Percentiles rank a stretch among this genome's conserved stretches.
Conservation (phyloP, 2,113 vertebrate genomes). For the Erythrocebus patas region DNA sequence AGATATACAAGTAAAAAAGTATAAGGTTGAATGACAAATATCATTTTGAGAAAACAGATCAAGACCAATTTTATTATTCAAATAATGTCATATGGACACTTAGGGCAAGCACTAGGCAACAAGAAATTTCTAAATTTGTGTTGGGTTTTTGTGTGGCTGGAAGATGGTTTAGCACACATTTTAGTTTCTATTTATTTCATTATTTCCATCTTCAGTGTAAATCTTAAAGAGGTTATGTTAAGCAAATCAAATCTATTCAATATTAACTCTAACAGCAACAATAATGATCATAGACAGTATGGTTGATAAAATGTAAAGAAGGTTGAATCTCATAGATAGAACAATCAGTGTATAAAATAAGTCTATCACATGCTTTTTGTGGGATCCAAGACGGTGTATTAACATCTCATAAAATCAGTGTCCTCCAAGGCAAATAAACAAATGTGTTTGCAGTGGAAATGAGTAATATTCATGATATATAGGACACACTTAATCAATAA, state of each 20-base stretch:
- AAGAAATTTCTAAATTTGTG: neutral
- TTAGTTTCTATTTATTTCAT: neutral
- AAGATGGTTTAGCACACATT: neutral
- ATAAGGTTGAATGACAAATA: neutral
- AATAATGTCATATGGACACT: neutral
- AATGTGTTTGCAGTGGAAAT: neutral
- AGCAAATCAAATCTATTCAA: neutral
- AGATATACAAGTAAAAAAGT: neutral
- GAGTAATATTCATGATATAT: neutral
- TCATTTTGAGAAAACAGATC: neutral
- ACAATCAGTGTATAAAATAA: neutral
- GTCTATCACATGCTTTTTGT: neutral
- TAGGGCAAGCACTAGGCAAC: neutral
- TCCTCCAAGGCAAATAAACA: neutral
- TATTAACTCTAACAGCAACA: neutral
- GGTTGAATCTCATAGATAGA: neutral
- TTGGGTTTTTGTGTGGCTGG: neutral
- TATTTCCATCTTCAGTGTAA: neutral
- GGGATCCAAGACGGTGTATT: neutral
- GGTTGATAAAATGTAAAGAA: neutral
- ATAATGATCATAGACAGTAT: neutral
- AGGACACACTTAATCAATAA: neutral
- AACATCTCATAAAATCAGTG: neutral
- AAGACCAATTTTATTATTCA: neutral
- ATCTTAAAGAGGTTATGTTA: neutral